Evolutionary conservation across 2,113 vertebrate species (phyloP).

Genomic region (Gobius niger): DNA sequence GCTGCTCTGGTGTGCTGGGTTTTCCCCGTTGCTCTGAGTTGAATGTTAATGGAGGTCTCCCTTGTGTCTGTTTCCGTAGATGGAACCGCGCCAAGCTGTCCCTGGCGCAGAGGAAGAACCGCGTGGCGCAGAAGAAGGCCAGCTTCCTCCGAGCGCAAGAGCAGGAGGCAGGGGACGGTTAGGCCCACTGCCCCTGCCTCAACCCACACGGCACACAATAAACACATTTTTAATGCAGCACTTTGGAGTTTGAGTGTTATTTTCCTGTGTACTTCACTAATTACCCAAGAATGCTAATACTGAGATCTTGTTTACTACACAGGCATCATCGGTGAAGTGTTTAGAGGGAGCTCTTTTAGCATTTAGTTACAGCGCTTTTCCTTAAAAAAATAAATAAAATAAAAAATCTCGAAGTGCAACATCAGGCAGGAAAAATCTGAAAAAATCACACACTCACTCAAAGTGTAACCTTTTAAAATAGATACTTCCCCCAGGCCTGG

Average conservation of each 20-base stretch:
- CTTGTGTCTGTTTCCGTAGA: constrained; percentile 69
- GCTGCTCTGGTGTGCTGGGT: constrained; percentile 12
- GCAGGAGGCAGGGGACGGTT: constrained; percentile 86
- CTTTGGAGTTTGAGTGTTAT: not conserved
- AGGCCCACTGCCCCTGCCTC: constrained; percentile 45
- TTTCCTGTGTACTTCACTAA: no score
- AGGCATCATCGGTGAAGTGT: no score
- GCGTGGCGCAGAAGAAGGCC: constrained; percentile 98
- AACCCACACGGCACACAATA: constrained; percentile 58
- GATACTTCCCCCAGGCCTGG: no score
- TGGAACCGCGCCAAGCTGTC: constrained; percentile 98
- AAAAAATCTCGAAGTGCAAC: no score
- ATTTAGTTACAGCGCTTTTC: no score
- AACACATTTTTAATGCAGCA: constrained; percentile 65
- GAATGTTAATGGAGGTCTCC: constrained; percentile 59
- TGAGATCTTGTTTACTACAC: no score
- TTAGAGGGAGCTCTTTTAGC: no score
- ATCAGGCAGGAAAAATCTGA: no score
- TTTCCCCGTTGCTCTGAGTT: constrained; percentile 5
- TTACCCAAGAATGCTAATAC: no score
- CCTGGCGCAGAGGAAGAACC: constrained; percentile 93
- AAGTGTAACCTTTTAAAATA: no score
- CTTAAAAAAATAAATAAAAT: no score
- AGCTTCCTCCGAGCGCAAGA: constrained; percentile 95
- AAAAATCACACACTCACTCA: no score